phyloP scores from a whole-genome alignment of 1,140 invertebrate species.

The Cotesia glomerata region DNA sequence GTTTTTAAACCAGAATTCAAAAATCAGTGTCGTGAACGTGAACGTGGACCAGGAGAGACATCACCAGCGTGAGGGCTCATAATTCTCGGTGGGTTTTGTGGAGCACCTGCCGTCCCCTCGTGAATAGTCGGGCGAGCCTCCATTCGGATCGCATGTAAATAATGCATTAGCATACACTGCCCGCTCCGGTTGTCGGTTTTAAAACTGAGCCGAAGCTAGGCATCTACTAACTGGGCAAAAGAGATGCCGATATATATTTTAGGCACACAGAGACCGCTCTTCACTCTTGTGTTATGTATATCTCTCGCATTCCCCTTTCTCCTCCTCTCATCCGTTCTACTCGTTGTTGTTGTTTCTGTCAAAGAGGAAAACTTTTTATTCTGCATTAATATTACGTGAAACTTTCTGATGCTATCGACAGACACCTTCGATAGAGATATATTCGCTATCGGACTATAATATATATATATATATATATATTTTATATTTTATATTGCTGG shows the following conservation, averaged over 20 bases:
- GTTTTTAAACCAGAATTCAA: not conserved
- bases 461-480: no score
- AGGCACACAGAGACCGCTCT: no score
- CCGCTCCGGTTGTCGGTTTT: conserved; percentile 1
- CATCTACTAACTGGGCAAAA: not conserved
- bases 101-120: conserved; percentile 23
- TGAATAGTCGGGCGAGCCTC: conserved; percentile 14
- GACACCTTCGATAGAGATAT: no score
- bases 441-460: no score
- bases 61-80: not conserved
- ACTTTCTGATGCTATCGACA: no score
- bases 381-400: no score
- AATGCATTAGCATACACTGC: conserved; percentile 28
- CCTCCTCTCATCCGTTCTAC: no score
- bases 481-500: not conserved
- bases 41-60: not conserved
- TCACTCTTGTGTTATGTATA: no score
- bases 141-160: conserved; percentile 27
- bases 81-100: conserved; percentile 5
- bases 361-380: not conserved
- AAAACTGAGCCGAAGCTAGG: not conserved
- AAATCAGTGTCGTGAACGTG: not conserved
- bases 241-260: not conserved
- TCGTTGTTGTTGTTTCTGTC: not conserved
- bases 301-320: no score